These are phyloP conservation scores for Rhineura floridana DNA, from an alignment of 2,113 vertebrate species.

Conservation along the genomic window DNA sequence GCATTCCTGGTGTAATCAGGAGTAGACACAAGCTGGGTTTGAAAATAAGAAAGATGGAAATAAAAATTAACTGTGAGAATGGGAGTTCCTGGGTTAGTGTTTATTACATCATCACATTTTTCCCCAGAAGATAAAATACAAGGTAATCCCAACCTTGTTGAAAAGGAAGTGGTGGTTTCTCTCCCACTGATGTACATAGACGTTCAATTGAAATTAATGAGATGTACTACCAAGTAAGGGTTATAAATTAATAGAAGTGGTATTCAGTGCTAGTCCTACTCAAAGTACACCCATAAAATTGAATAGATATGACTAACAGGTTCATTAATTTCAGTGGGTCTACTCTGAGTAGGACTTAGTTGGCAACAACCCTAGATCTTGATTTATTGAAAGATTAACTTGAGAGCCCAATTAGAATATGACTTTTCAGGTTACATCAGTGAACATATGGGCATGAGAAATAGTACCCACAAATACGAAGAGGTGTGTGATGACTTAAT, in stretches of 20 bases:
- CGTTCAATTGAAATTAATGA: constrained; percentile 10
- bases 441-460: constrained; percentile 61
- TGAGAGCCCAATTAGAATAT: constrained; percentile 16
- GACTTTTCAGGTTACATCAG: constrained; percentile 53
- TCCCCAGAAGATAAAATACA: constrained; percentile 27
- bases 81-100: constrained; percentile 70
- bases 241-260: background rate
- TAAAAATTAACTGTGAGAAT: constrained; percentile 68
- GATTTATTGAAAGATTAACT: constrained; percentile 17
- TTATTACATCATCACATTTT: constrained; percentile 76
- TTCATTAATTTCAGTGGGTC: no score
- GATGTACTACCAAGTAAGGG: background rate
- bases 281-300: no score
- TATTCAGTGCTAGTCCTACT: no score
- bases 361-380: no score
- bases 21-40: constrained; percentile 69
- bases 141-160: background rate
- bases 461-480: constrained; percentile 47
- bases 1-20: constrained; percentile 62
- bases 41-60: constrained; percentile 71
- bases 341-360: no score
- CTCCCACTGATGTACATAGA: background rate
- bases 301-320: no score
- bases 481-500: constrained; percentile 78
- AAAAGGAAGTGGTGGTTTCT: background rate